These are phyloP conservation scores for Automeris io DNA, from an alignment of 2,888 invertebrate species.

Conservation along the genomic window DNA sequence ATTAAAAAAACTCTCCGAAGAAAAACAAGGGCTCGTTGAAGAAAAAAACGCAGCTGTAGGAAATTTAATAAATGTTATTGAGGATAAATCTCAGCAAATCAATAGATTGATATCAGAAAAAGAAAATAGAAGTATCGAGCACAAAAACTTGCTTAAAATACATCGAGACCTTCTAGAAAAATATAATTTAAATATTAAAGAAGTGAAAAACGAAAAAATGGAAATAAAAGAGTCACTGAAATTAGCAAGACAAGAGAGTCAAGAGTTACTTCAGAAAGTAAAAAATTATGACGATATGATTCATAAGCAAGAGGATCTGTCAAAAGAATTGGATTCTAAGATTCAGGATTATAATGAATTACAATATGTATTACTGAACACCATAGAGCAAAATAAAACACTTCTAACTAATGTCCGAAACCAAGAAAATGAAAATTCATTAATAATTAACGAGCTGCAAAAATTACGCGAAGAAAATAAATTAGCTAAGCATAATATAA, in stretches of 20 bases:
- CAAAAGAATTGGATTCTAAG: conserved; percentile 25
- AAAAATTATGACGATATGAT: conserved; percentile 34
- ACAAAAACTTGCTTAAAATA: conserved; percentile 29
- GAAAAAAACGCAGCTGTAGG: conserved; percentile 41
- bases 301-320: conserved; percentile 26
- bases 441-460: conserved; percentile 40
- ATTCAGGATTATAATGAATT: conserved; percentile 26
- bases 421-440: conserved; percentile 27
- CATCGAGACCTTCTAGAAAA: conserved; percentile 32
- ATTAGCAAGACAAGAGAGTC: conserved; percentile 46
- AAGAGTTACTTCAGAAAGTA: conserved; percentile 42
- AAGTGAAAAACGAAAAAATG: conserved; percentile 41
- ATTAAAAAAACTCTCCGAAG: conserved; percentile 31
- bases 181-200: conserved; percentile 29
- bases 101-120: conserved; percentile 35
- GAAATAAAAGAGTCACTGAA: conserved; percentile 34
- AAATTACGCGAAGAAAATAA: conserved; percentile 37
- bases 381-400: conserved; percentile 30
- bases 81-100: conserved; percentile 47
- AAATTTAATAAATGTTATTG: conserved; percentile 38
- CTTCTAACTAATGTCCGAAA: conserved; percentile 24
- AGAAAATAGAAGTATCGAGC: conserved; percentile 37
- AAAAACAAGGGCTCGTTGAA: conserved; percentile 35
- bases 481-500: conserved; percentile 26
- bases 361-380: conserved; percentile 21